A percentile compares a stretch with the other conserved stretches of the same genome.
These are phyloP conservation scores for Schizopygopsis malacanthus DNA, from an alignment of 2,797 vertebrate species.

Conservation along the genomic window DNA sequence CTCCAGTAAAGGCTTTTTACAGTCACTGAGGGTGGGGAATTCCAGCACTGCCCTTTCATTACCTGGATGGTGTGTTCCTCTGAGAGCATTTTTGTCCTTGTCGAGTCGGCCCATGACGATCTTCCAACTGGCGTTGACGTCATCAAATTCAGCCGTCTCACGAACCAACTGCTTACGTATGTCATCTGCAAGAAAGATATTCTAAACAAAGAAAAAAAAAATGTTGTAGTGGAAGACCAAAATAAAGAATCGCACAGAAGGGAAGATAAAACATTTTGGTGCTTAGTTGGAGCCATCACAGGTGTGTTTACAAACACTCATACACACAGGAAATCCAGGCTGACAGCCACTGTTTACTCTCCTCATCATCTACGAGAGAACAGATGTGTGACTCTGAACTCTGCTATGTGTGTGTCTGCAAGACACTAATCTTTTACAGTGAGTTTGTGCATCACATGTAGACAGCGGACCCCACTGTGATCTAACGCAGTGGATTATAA, in stretches of 20 bases:
- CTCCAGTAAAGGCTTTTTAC: neutral
- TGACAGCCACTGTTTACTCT: slow-evolving; percentile 49
- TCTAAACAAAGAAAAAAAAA: slow-evolving; percentile 65
- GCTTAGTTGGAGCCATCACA: slow-evolving; percentile 39
- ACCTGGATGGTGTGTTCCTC: slow-evolving; percentile 85
- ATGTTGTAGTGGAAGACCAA: slow-evolving; percentile 5
- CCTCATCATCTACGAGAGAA: slow-evolving; percentile 35
- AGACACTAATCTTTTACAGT: slow-evolving; percentile 31
- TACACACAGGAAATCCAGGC: slow-evolving; percentile 54
- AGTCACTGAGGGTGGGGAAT: neutral
- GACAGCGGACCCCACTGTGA: neutral
- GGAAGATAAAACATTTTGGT: slow-evolving; percentile 35
- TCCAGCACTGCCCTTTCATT: slow-evolving; percentile 3
- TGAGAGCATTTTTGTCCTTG: slow-evolving; percentile 81
- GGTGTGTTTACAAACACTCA: slow-evolving; percentile 54
- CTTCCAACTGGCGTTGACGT: slow-evolving; percentile 84
- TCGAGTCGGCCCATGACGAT: slow-evolving; percentile 79
- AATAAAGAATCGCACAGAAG: slow-evolving; percentile 31
- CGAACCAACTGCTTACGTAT: slow-evolving; percentile 86
- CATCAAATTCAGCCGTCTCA: slow-evolving; percentile 84
- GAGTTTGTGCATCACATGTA: slow-evolving; percentile 46
- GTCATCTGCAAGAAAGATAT: slow-evolving; percentile 90
- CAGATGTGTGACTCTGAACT: slow-evolving; percentile 46
- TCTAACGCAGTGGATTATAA: neutral
- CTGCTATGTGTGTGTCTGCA: slow-evolving; percentile 36